phyloP scores from a whole-genome alignment of 2,113 vertebrate species.

The Chroicocephalus ridibundus region DNA sequence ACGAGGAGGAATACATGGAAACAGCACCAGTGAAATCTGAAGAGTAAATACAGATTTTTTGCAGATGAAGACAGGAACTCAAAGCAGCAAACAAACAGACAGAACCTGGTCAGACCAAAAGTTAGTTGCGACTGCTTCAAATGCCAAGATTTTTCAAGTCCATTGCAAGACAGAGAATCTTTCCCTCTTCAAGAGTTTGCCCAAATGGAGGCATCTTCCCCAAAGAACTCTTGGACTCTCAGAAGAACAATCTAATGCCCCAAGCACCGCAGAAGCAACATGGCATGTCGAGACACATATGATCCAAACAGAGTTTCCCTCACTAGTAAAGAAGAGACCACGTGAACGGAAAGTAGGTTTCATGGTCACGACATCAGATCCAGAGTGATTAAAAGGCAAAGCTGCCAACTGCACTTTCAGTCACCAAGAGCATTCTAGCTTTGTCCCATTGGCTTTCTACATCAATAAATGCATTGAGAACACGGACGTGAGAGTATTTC shows the following conservation, averaged over 20 bases:
- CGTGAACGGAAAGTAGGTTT: background rate
- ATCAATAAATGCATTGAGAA: background rate
- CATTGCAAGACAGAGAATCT: background rate
- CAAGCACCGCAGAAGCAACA: background rate
- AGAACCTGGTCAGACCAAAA: background rate
- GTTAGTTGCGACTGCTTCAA: background rate
- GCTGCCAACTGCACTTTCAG: background rate
- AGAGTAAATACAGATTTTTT: background rate
- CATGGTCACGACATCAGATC: background rate
- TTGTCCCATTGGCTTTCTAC: background rate
- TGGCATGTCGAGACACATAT: fast-evolving
- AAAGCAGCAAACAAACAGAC: background rate
- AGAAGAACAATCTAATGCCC: background rate
- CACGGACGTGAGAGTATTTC: background rate
- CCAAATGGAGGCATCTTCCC: background rate
- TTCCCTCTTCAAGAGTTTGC: background rate
- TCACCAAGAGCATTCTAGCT: background rate
- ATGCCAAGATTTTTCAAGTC: background rate
- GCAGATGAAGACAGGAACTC: background rate
- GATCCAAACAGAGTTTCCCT: background rate
- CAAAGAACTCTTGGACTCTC: background rate
- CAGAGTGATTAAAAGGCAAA: background rate
- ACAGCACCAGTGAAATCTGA: background rate
- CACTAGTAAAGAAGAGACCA: background rate
- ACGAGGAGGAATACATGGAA: background rate